Conservation (phyloP, 2,113 vertebrate species). For the Sinocyclocheilus anophthalmus region DNA sequence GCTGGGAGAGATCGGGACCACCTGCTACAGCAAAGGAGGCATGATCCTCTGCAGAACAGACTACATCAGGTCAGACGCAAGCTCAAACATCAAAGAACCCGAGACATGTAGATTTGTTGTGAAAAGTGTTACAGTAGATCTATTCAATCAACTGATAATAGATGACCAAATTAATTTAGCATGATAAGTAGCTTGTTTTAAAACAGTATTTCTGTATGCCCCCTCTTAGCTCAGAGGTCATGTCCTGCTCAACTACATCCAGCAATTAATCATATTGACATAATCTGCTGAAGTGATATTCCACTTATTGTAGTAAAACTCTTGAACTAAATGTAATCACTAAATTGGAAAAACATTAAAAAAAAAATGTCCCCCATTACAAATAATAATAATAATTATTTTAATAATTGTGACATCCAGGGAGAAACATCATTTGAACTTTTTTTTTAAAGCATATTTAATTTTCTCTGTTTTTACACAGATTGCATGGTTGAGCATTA, state of each 20-base stretch:
- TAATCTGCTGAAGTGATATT: not conserved
- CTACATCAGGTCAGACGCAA: constrained; percentile 78
- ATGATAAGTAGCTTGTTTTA: not conserved
- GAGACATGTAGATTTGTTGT: not conserved
- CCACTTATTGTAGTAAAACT: not conserved
- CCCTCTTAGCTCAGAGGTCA: not conserved
- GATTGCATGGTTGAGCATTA: not conserved
- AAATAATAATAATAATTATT: too few relatives aligned
- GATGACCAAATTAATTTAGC: not conserved
- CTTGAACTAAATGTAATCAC: not conserved
- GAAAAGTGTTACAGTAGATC: not conserved
- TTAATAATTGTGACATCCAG: not conserved
- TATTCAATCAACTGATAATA: not conserved
- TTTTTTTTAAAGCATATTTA: not conserved
- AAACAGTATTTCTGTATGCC: not conserved
- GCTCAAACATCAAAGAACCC: not conserved
- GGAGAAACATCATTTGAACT: not conserved
- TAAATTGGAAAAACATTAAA: too few relatives aligned
- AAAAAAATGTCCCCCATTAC: too few relatives aligned
- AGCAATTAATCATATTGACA: not conserved
- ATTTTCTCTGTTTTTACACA: too few relatives aligned
- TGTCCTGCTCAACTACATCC: not conserved
- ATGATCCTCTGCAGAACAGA: constrained; percentile 84
- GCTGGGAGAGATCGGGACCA: constrained; percentile 81
- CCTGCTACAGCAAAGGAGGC: constrained; percentile 83